Base-by-base conservation (phyloP, 2,797 vertebrate genomes). In the Hippopotamyrus pictus region DNA sequence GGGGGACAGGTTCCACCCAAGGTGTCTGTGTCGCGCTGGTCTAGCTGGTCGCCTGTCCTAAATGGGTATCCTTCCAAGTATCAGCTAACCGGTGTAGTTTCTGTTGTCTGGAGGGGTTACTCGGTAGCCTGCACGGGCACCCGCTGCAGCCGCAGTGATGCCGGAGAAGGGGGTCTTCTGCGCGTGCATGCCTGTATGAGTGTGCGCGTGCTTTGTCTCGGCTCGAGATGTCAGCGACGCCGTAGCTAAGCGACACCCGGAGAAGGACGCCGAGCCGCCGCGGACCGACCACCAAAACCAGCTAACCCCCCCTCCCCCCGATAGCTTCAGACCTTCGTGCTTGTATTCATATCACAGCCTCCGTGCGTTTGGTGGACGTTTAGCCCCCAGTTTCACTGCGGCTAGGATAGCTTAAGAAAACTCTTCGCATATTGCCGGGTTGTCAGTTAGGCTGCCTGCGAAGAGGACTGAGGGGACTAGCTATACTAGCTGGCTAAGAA, bases 151-250 rank as follows among this genome's bases (percentile, higher is more conserved):
- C 85, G 85, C 85, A 87, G 53, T n/a, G 53, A 57, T 87, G 53
- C 50, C 85, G 37, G 29, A 41, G 33, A 37, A 11, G 41, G 73
- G 73, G 73, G 73, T 41, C 41, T n/a, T 44, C 73, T 46, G 73
- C 73, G 73, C 73, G 73, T 79, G 37, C 41, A 44, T 79, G 17
- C 41, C 41, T 44, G 6, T 14, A 7, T 79, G 73, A 41, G 73
- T 79, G 19, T 44, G 73, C 48, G 44, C 11, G 29, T 37, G 53
- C 53, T 87, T 87, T 54, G 51, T 87, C 33, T 59, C 29, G 22
- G 85, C 85, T 86, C 50, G 51, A 17, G 51, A n/a, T 59, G 85
- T 87, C 85, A 87, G 33, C 53, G 25, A 54, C 85, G 46, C 48
- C 29, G 85, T 86, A 84, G 44, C 82, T 84, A 57, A 86, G 85